Evolutionary conservation across 2,113 vertebrate species (phyloP).

Genomic region (Dasyprocta punctata): DNA sequence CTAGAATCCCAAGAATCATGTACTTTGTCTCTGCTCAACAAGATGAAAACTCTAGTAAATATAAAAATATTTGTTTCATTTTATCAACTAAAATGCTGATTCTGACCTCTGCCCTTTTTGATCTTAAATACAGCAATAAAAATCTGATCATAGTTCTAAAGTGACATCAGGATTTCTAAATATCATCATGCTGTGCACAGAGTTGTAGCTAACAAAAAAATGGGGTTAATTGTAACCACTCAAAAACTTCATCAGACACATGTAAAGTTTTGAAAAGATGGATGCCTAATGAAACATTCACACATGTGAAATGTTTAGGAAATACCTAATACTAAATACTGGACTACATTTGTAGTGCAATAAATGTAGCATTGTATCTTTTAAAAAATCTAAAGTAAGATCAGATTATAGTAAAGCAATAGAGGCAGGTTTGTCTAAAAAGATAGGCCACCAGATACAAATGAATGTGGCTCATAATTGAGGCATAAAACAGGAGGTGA

Average conservation of each 20-base stretch:
- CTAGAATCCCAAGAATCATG: not conserved
- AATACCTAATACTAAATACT: not conserved
- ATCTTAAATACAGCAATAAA: conserved; percentile 54
- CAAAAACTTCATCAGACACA: not conserved
- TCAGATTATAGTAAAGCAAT: not conserved
- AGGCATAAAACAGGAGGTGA: not conserved
- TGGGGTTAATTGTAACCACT: not conserved
- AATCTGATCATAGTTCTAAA: conserved; percentile 40
- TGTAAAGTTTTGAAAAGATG: not conserved
- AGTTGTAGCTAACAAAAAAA: not conserved
- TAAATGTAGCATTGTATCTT: not conserved
- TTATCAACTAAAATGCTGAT: conserved; percentile 40
- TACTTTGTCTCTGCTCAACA: not conserved
- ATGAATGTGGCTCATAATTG: not conserved
- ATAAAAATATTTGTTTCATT: conserved; percentile 32
- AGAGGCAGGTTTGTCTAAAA: not conserved
- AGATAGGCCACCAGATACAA: not conserved
- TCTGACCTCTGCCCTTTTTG: conserved; percentile 53
- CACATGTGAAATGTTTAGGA: not conserved
- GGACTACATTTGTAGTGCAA: not conserved
- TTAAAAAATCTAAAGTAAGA: not conserved
- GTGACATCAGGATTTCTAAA: conserved; percentile 29
- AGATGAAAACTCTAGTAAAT: not conserved
- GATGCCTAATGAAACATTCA: not conserved
- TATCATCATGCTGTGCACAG: not conserved